These are phyloP conservation scores for Girardinus metallicus DNA, from an alignment of 2,797 vertebrate species.

Conservation along the genomic window DNA sequence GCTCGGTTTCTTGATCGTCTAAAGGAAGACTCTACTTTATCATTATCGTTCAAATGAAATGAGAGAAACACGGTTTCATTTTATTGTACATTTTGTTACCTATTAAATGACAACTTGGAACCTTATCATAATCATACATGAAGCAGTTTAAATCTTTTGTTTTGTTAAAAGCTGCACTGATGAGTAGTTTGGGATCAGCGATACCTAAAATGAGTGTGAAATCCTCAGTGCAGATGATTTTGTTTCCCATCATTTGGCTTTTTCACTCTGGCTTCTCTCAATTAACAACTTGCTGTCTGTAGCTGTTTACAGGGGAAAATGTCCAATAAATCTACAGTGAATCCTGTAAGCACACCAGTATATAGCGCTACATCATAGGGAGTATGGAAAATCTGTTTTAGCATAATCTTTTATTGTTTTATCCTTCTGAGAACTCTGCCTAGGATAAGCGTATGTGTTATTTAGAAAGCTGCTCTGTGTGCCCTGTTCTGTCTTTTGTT, in stretches of 20 bases:
- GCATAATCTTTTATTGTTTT: neutral
- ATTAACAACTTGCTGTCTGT: neutral
- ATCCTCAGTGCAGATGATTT: neutral
- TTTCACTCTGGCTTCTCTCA: neutral
- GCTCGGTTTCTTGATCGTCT: neutral
- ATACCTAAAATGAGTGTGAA: neutral
- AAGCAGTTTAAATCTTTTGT: neutral
- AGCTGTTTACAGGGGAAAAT: neutral
- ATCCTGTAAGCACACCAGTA: neutral
- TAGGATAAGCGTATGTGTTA: neutral
- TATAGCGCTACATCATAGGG: neutral
- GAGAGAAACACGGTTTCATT: neutral
- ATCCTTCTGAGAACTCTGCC: neutral
- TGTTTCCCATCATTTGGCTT: neutral
- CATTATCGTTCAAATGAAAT: neutral
- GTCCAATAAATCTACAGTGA: neutral
- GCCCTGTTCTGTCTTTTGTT: neutral
- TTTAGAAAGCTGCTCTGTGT: neutral
- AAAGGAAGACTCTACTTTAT: neutral
- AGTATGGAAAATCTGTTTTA: neutral
- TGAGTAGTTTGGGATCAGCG: neutral
- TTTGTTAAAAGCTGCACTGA: neutral
- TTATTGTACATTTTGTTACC: neutral
- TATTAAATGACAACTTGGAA: neutral
- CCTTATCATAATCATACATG: neutral